A percentile compares a stretch with the other conserved stretches of the same genome.
Evolutionary conservation across 2,113 vertebrate genomes (phyloP).

Genomic region (Heterocephalus glaber): DNA sequence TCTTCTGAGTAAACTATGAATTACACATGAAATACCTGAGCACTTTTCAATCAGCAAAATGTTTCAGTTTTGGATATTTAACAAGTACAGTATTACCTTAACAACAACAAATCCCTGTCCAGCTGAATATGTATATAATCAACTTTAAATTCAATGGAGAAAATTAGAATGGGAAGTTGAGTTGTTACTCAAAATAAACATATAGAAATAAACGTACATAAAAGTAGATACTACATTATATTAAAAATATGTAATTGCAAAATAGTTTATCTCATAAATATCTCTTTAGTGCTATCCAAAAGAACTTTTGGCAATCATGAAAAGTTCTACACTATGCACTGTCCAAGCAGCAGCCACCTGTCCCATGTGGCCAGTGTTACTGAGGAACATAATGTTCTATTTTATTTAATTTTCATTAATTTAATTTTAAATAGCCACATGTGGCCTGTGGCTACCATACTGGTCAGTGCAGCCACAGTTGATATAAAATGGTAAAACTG

Average conservation of each 20-base stretch:
- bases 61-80: not conserved
- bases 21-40: slow-evolving; percentile 3
- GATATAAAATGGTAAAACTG: not conserved
- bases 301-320: slow-evolving; percentile 6
- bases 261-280: not conserved
- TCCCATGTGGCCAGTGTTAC: not conserved
- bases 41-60: slow-evolving; percentile 17
- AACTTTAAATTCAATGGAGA: not conserved
- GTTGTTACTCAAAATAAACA: slow-evolving; percentile 20
- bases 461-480: not conserved
- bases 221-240: not conserved
- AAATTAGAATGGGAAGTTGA: not conserved
- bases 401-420: slow-evolving; percentile 39
- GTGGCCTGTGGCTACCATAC: not conserved
- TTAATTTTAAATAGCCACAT: slow-evolving; percentile 40
- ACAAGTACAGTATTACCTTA: not conserved
- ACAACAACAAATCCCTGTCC: not conserved
- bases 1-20: not conserved
- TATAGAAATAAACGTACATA: not conserved
- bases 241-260: not conserved
- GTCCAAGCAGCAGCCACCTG: not conserved
- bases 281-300: not conserved
- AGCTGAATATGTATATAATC: not conserved
- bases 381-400: not conserved
- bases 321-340: not conserved